phyloP scores from a whole-genome alignment of 2,797 vertebrate genomes.

The Scomberomorus guttatus region DNA sequence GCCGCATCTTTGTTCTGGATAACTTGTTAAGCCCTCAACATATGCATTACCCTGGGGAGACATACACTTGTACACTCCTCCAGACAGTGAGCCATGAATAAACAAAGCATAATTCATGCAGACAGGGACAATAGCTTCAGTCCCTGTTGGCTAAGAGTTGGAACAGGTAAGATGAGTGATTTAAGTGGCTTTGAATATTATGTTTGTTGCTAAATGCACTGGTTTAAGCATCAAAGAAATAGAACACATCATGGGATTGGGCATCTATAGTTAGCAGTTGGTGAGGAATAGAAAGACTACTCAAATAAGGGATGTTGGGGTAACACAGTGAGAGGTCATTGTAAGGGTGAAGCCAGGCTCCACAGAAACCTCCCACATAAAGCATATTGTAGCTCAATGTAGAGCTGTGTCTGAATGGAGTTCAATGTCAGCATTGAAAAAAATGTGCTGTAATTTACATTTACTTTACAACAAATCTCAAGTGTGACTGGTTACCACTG shows the following conservation, averaged over 20 bases:
- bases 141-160: slow-evolving; percentile 25
- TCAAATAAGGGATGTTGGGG: not conserved
- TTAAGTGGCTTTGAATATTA: slow-evolving; percentile 34
- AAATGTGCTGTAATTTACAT: slow-evolving; percentile 10
- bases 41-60: slow-evolving; percentile 49
- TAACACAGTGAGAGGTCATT: slow-evolving; percentile 2
- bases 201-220: slow-evolving; percentile 20
- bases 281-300: not conserved
- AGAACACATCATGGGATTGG: not conserved
- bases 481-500: not conserved
- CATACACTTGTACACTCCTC: not conserved
- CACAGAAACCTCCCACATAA: not conserved
- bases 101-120: slow-evolving; percentile 43
- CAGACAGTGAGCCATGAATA: slow-evolving; percentile 36
- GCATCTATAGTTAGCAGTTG: slow-evolving; percentile 8
- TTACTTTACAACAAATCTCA: slow-evolving; percentile 1
- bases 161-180: slow-evolving; percentile 20
- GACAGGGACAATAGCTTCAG: slow-evolving; percentile 22
- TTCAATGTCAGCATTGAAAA: not conserved
- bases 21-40: slow-evolving; percentile 51
- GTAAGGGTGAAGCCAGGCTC: not conserved
- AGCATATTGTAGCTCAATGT: not conserved
- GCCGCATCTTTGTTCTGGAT: slow-evolving; percentile 52
- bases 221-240: slow-evolving; percentile 23
- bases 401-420: not conserved